phyloP scores from a whole-genome alignment of 2,797 vertebrate genomes.

The Sus cebifrons region DNA sequence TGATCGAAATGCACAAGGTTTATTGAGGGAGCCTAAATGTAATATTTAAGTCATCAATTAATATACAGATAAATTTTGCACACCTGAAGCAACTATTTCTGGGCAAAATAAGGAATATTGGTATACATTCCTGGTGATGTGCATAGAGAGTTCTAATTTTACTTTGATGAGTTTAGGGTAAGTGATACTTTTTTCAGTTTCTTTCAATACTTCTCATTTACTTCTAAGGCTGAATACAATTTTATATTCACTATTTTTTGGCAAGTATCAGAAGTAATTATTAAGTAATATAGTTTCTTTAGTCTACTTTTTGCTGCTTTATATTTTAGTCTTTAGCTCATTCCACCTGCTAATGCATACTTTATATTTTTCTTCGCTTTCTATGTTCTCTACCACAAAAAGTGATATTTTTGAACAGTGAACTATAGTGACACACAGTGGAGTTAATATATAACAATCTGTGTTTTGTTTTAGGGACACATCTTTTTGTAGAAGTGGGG shows the following conservation, averaged over 20 bases:
- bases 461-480: background rate
- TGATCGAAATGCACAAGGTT: background rate
- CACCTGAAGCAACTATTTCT: constrained; percentile 22
- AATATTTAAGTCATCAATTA: constrained; percentile 39
- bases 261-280: constrained; percentile 26
- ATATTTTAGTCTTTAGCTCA: background rate
- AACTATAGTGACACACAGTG: background rate
- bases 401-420: background rate
- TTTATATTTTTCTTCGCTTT: background rate
- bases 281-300: background rate
- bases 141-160: constrained; percentile 57
- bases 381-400: background rate
- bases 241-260: background rate
- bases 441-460: background rate
- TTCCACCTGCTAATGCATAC: background rate
- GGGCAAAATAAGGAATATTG: background rate
- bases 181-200: background rate
- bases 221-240: background rate
- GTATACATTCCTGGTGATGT: background rate
- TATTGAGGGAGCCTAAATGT: constrained; percentile 30
- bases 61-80: background rate
- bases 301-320: background rate
- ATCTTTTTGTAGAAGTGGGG: background rate
- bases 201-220: background rate
- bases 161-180: background rate